A percentile compares a stretch with the other conserved stretches of the same genome.
Evolutionary conservation across 2,113 vertebrate species (phyloP).

Genomic region (Setophaga coronata): DNA sequence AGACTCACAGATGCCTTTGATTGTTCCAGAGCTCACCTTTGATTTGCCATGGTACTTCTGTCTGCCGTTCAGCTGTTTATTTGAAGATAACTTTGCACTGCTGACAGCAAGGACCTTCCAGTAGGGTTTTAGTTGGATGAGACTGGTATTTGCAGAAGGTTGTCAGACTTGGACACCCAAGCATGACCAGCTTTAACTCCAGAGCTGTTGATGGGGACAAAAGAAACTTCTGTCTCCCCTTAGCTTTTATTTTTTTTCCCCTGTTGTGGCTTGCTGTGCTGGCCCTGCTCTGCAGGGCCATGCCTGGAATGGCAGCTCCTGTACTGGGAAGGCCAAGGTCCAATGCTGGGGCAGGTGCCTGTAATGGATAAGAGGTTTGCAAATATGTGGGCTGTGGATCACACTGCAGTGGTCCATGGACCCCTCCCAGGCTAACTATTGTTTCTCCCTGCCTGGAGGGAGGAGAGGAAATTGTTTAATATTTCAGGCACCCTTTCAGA

Average conservation of each 20-base stretch:
- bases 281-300: background rate
- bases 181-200: background rate
- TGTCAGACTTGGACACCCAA: background rate
- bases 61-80: background rate
- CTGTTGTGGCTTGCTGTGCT: background rate
- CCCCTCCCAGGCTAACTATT: background rate
- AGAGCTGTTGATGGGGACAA: background rate
- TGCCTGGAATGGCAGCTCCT: background rate
- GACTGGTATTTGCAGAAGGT: background rate
- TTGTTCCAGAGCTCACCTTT: background rate
- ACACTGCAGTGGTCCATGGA: background rate
- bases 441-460: background rate
- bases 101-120: background rate
- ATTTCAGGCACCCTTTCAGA: background rate
- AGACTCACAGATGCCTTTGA: background rate
- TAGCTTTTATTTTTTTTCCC: background rate
- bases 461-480: background rate
- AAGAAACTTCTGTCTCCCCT: background rate
- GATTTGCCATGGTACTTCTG: background rate
- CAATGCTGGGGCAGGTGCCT: background rate
- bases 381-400: background rate
- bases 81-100: background rate
- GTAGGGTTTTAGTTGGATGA: background rate
- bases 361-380: background rate
- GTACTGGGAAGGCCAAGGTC: background rate